Base-by-base conservation (phyloP, 2,888 invertebrate genomes). In the Balanococcus diminutus region DNA sequence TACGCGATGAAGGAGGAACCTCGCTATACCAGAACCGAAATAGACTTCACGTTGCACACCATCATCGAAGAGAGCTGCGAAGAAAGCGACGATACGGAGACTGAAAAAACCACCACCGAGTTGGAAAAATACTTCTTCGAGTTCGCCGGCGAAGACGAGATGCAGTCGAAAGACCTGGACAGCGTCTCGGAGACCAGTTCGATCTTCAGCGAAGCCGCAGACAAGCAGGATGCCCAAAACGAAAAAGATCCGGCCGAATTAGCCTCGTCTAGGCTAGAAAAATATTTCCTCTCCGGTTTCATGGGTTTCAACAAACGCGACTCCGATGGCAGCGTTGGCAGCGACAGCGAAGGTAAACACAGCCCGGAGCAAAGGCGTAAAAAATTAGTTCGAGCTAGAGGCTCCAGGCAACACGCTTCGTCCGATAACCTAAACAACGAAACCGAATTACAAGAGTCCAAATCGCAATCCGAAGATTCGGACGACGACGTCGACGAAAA, bases 21-120 rank as follows among this genome's bases (percentile, higher is more conserved):
- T 87, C 79, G 51, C 46, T 96, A 96, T 89, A 95, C 95, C 89
- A 93, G 96, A 84, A 93, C 95, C 86, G 94, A 94, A 0, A 94
- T 96, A 89, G 96, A 97, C 90, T 96, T 96, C 89, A 96, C 96
- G 1, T 91, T 97, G 87, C 97, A 97, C 89, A 97, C 97, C 0
- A 97, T 97, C 88, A 94, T 96, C 36, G 97, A 97, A 91, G 97
- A 97, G 90, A 96, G 96, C 89, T 97, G 97, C 90, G 97, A 97
- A 91, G 97, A 97, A 90, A 96, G 96, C 90, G 96, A 96, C 90
- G 93, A 94, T 87, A 96, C 96, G 89, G 92, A 93, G 90, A 92
- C 19, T 25, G 79, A 75, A 46, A 82, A 92, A 88, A 92, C 94
- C 86, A 94, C 94, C 46, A 96, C 96, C 0, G 96, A 96, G 89